Percentiles rank a stretch among this genome's conserved stretches.
Conservation (phyloP, 2,888 invertebrate genomes). For the Muscina levida region DNA sequence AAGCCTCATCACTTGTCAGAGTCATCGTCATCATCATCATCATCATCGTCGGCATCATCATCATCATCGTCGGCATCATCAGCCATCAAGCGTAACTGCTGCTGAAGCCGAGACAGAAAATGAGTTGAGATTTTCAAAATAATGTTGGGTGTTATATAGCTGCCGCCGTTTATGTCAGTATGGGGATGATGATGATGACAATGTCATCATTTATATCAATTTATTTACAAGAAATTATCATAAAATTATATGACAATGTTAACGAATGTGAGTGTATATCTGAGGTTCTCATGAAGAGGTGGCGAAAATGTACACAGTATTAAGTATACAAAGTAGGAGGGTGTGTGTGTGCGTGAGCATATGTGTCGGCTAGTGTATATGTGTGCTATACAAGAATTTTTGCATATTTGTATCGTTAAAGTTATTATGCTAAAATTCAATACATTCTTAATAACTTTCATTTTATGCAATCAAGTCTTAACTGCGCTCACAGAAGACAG, state of each 20-base stretch:
- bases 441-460: conserved; percentile 47
- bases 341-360: background rate
- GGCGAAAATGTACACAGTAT: too few species aligned
- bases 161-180: background rate
- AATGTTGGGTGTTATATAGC: background rate
- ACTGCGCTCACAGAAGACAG: background rate
- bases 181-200: conserved; percentile 22
- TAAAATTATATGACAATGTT: conserved; percentile 28
- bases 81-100: background rate
- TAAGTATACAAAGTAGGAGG: background rate
- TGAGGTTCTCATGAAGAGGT: too few species aligned
- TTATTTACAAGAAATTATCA: conserved; percentile 40
- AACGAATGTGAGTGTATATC: background rate
- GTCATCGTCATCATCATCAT: conserved; percentile 10
- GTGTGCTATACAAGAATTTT: too few species aligned
- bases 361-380: background rate
- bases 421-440: conserved; percentile 43
- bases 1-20: background rate
- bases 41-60: conserved; percentile 1
- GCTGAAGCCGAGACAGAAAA: too few species aligned
- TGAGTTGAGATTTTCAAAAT: background rate
- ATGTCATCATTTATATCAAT: conserved; percentile 57
- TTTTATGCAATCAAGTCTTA: conserved; percentile 27
- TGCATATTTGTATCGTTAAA: too few species aligned
- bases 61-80: conserved; percentile 30